A percentile compares a stretch with the other conserved stretches of the same genome.
Conservation (phyloP, 2,797 vertebrate species). For the Choloepus didactylus region DNA sequence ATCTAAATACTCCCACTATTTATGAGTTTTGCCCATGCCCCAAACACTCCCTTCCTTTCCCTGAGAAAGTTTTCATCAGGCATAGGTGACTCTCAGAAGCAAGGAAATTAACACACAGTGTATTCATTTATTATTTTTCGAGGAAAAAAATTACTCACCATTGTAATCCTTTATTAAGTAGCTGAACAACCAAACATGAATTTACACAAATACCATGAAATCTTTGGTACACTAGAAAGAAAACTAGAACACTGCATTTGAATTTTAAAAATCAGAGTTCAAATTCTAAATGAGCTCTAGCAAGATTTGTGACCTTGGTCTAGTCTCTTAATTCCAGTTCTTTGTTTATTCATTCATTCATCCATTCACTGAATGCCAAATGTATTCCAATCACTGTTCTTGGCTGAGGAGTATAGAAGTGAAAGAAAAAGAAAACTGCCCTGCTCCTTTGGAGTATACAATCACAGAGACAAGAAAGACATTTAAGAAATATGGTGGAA, state of each 20-base stretch:
- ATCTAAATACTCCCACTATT: not conserved
- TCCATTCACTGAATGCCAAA: not conserved
- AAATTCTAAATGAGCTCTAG: not conserved
- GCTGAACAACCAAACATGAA: not conserved
- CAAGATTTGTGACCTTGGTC: not conserved
- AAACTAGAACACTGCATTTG: not conserved
- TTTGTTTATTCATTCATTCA: not conserved
- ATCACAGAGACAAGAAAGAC: not conserved
- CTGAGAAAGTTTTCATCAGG: not conserved
- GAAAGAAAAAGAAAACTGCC: constrained; percentile 3
- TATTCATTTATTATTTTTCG: not conserved
- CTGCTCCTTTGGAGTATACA: not conserved
- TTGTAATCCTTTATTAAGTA: not conserved
- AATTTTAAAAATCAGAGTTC: not conserved
- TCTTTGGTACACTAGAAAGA: not conserved
- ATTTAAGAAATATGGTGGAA: not conserved
- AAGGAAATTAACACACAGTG: not conserved
- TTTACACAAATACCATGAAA: not conserved
- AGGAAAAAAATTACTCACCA: not conserved
- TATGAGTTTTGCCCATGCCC: not conserved
- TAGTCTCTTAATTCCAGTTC: not conserved
- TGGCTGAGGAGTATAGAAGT: not conserved
- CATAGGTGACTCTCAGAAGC: not conserved
- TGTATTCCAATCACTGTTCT: not conserved
- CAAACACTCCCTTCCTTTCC: not conserved